Base-by-base conservation (phyloP, 2,888 invertebrate genomes). In the Microctonus brassicae region DNA sequence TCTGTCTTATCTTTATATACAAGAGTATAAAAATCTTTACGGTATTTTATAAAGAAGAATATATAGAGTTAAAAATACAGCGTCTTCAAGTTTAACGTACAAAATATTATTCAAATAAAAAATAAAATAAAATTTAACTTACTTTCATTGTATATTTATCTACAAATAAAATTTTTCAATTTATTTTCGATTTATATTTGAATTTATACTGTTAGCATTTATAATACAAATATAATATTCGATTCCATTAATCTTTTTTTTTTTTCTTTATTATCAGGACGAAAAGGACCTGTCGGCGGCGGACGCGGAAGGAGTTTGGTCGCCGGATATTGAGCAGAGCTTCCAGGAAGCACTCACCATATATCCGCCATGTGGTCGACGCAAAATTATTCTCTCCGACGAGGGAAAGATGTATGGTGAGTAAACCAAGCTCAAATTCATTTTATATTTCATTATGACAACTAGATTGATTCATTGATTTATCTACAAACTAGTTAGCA, bases 401-500 rank as follows among this genome's bases (percentile, higher is more conserved):
- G 99, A 99, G 91, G 99, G 99, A 88, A 99, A 99, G 94, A 99
- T 99, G 99, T 99, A 99, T 92, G 99, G 99, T 99, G 91, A 95
- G 97, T 95, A 29, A 29, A n/a, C n/a, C n/a, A n/a, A n/a, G n/a
- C n/a, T n/a, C n/a, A n/a, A n/a, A n/a, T n/a, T n/a, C n/a, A n/a
- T n/a, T n/a, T n/a, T n/a, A n/a, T n/a, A n/a, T n/a, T n/a, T n/a
- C n/a, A n/a, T n/a, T n/a, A n/a, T n/a, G n/a, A n/a, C n/a, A n/a
- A n/a, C n/a, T n/a, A n/a, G n/a, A n/a, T n/a, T n/a, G n/a, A n/a
- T n/a, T n/a, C n/a, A n/a, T n/a, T n/a, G n/a, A n/a, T n/a, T n/a
- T n/a, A n/a, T n/a, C n/a, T n/a, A n/a, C n/a, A n/a, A n/a, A n/a
- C n/a, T n/a, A n/a, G n/a, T n/a, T n/a, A n/a, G n/a, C n/a, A n/a